A percentile compares a stretch with the other conserved stretches of the same genome.
phyloP scores from a whole-genome alignment of 1,140 invertebrate genomes.

The Chrysoperla carnea region DNA sequence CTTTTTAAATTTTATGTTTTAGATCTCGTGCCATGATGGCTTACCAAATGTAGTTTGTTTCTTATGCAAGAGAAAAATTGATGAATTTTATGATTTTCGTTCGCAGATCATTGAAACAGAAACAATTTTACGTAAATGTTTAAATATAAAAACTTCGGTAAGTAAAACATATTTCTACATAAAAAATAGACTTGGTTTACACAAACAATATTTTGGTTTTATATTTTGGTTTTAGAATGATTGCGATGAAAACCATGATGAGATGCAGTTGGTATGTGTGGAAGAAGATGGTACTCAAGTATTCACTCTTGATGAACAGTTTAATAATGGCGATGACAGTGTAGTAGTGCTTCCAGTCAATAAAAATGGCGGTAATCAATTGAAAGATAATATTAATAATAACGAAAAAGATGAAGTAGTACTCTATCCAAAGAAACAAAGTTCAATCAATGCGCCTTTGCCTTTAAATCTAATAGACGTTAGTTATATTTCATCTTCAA shows the following conservation, averaged over 20 bases:
- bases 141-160: not conserved
- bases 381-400: not conserved
- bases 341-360: not conserved
- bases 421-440: too few species aligned
- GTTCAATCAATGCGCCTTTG: too few species aligned
- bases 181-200: not conserved
- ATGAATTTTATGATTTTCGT: not conserved
- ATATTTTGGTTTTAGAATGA: too few species aligned
- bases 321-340: not conserved
- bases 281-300: not conserved
- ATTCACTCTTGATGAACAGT: not conserved
- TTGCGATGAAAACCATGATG: not conserved
- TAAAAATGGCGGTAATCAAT: not conserved
- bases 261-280: not conserved
- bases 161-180: not conserved
- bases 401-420: not conserved
- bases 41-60: not conserved
- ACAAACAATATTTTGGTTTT: too few species aligned
- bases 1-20: not conserved
- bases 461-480: too few species aligned
- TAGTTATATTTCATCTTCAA: too few species aligned
- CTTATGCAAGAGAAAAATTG: not conserved
- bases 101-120: not conserved
- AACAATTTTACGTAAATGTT: not conserved
- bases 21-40: not conserved